Evolutionary conservation across 1,140 invertebrate species (phyloP).

Genomic region (Dryas iulia): DNA sequence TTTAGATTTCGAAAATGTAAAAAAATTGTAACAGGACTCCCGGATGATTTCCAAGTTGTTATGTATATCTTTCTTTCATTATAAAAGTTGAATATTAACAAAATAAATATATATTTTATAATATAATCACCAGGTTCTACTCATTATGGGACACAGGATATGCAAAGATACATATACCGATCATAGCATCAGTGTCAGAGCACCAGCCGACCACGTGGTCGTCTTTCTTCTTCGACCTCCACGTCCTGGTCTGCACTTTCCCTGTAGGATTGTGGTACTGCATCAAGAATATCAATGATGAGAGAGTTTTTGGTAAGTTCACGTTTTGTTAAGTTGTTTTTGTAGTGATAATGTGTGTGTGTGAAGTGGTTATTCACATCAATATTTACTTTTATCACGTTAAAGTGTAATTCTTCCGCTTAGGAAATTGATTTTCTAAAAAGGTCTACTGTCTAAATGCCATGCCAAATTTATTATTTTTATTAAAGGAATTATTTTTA

Average conservation of each 20-base stretch:
- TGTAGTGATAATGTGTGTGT: too few species aligned
- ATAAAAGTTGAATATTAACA: background rate
- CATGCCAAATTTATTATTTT: too few species aligned
- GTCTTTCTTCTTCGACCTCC: conserved; percentile 99
- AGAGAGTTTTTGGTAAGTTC: conserved; percentile 96
- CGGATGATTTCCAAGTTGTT: too few species aligned
- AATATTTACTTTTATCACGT: too few species aligned
- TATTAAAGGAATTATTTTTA: too few species aligned
- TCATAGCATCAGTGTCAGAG: conserved; percentile 99
- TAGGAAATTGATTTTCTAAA: too few species aligned
- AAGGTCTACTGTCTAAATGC: too few species aligned
- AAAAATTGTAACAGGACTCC: too few species aligned
- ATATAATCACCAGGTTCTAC: conserved; percentile 88
- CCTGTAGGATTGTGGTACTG: conserved; percentile 99
- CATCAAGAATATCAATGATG: conserved; percentile 98
- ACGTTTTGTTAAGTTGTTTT: background rate
- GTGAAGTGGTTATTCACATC: too few species aligned
- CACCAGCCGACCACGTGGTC: conserved; percentile 99
- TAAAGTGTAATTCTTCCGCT: too few species aligned
- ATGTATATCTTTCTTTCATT: too few species aligned
- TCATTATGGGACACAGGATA: conserved; percentile 99
- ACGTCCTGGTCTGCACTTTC: conserved; percentile 97
- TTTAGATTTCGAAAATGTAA: too few species aligned
- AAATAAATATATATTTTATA: background rate
- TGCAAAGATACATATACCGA: conserved; percentile 99